A percentile compares a stretch with the other conserved stretches of the same genome.
Conservation (phyloP, 2,797 vertebrate species). For the Anguilla anguilla region DNA sequence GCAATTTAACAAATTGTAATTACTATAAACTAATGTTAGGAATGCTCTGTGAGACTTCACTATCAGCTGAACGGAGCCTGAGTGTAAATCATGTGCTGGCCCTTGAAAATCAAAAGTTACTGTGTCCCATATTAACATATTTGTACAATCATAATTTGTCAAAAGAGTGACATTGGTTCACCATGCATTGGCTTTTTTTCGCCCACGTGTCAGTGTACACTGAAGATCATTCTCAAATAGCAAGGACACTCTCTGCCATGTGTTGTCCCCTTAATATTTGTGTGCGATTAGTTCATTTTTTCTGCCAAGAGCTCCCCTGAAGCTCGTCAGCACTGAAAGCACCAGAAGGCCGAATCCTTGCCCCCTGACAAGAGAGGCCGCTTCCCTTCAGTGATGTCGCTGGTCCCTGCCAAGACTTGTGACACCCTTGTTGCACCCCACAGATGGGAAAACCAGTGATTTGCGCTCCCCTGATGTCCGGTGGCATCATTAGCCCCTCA, state of each 20-base stretch:
- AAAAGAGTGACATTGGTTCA: background rate
- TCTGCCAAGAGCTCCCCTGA: slow-evolving; percentile 37
- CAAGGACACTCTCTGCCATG: slow-evolving; percentile 39
- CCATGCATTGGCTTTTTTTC: slow-evolving; percentile 10
- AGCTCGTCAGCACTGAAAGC: background rate
- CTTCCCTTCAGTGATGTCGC: background rate
- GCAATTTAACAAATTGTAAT: background rate
- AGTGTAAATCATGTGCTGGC: background rate
- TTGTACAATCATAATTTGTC: background rate
- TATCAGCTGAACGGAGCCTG: background rate
- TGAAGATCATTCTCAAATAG: slow-evolving; percentile 33
- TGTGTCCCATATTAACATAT: background rate
- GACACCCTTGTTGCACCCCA: slow-evolving; percentile 25
- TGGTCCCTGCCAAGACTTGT: slow-evolving; percentile 30
- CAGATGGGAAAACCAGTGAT: slow-evolving; percentile 33
- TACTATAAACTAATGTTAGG: background rate
- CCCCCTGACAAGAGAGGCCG: slow-evolving; percentile 32
- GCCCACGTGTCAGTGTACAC: slow-evolving; percentile 26
- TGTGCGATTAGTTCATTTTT: slow-evolving; percentile 39
- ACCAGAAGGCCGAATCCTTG: slow-evolving; percentile 39
- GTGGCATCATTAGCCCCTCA: background rate
- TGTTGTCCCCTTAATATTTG: slow-evolving; percentile 45
- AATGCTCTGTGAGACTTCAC: background rate
- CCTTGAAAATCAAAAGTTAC: background rate
- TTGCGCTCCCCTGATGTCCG: slow-evolving; percentile 7